Conservation (phyloP, 2,888 invertebrate genomes). For the Drosophila bunnanda region DNA sequence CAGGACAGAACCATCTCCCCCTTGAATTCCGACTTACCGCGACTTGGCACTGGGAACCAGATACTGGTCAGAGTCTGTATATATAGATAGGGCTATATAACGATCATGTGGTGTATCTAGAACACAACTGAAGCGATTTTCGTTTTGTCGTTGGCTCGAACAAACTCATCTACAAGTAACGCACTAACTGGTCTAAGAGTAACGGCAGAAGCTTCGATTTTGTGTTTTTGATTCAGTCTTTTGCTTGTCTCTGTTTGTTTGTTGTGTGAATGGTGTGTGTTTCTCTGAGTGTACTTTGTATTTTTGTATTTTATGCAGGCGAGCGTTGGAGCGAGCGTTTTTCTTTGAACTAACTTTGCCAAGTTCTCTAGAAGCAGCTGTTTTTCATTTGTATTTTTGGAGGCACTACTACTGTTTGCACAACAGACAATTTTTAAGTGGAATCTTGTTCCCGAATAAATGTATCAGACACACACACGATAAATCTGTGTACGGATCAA, state of each 20-base stretch:
- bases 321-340: conserved; percentile 50
- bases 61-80: conserved; percentile 15
- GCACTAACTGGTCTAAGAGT: conserved; percentile 70
- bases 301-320: conserved; percentile 30
- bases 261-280: conserved; percentile 18
- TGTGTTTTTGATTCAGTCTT: conserved; percentile 32
- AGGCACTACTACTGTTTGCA: conserved; percentile 37
- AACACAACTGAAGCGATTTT: conserved; percentile 69
- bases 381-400: conserved; percentile 15
- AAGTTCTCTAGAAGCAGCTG: conserved; percentile 60
- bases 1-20: conserved; percentile 40
- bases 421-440: conserved; percentile 24
- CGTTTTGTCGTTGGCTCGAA: conserved; percentile 52
- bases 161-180: conserved; percentile 75
- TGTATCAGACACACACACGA: conserved; percentile 25
- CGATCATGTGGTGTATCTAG: conserved; percentile 62
- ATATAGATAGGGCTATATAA: conserved; percentile 27
- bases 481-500: conserved; percentile 29
- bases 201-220: conserved; percentile 67
- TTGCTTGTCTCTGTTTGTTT: conserved; percentile 28
- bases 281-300: conserved; percentile 13
- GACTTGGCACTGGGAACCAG: conserved; percentile 57
- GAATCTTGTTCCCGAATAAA: conserved; percentile 17
- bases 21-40: conserved; percentile 68
- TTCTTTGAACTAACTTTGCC: conserved; percentile 43